Percentiles rank a stretch among this genome's conserved stretches.
Conservation (phyloP, 2,113 vertebrate genomes). For the Gallinago jamesoni region DNA sequence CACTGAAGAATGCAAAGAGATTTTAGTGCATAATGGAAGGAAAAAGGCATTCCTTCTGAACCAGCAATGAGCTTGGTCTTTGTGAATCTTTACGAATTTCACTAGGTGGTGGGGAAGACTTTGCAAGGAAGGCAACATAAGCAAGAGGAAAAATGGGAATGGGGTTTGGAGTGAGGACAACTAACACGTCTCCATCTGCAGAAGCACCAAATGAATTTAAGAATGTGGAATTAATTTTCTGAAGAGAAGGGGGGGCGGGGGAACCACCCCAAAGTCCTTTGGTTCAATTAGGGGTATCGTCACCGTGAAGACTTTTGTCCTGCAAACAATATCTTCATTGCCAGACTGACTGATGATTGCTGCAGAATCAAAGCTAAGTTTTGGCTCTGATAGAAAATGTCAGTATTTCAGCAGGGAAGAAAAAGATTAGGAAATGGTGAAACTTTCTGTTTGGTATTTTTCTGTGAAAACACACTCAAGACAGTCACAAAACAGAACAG, state of each 20-base stretch:
- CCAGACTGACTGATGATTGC: neutral
- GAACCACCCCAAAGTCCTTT: neutral
- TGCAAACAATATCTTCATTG: neutral
- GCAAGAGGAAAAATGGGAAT: neutral
- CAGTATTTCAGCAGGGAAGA: neutral
- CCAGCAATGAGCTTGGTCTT: neutral
- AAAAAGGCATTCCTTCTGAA: neutral
- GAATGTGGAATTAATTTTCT: neutral
- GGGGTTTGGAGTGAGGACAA: neutral
- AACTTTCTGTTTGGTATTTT: neutral
- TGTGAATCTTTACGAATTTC: neutral
- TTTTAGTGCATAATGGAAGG: neutral
- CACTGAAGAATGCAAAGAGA: neutral
- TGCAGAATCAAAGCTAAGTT: neutral
- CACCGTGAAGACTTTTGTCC: neutral
- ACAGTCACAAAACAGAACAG: neutral
- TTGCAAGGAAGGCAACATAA: neutral
- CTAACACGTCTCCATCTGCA: fast-evolving
- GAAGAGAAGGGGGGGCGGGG: neutral
- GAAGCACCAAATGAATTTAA: neutral
- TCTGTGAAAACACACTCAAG: neutral
- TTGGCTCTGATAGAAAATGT: neutral
- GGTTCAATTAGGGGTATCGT: neutral
- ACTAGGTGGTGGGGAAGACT: neutral
- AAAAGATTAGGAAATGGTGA: neutral